Evolutionary conservation across 2,797 vertebrate species (phyloP).

Genomic region (Trematomus bernacchii): DNA sequence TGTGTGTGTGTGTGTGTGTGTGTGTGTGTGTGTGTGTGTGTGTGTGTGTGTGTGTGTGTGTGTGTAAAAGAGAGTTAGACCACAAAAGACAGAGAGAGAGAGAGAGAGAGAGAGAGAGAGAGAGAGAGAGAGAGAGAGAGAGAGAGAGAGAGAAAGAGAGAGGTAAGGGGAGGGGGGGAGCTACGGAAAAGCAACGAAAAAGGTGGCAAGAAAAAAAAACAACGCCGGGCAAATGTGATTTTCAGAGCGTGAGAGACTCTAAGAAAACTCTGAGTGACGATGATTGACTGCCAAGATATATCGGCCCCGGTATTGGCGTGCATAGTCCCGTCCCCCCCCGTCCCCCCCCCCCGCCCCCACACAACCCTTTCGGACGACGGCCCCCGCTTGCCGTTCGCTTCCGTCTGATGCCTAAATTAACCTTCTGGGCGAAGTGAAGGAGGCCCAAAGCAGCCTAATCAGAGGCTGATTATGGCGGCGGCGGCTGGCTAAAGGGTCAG

Average conservation of each 20-base stretch:
- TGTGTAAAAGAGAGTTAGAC: conserved; percentile 31
- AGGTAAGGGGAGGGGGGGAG: conserved; percentile 9
- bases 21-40: conserved; percentile 32
- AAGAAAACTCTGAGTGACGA: conserved; percentile 93
- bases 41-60: conserved; percentile 20
- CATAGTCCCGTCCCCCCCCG: conserved; percentile 45
- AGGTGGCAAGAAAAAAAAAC: conserved; percentile 75
- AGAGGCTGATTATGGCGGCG: conserved; percentile 99
- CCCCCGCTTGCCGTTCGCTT: conserved; percentile 81
- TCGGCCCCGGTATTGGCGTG: conserved; percentile 90
- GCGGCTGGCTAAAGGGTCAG: conserved; percentile 99
- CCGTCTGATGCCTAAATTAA: conserved; percentile 99
- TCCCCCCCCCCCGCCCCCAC: conserved; percentile 72
- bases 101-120: conserved; percentile 50
- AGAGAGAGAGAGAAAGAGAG: conserved; percentile 57
- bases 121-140: conserved; percentile 43
- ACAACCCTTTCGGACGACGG: conserved; percentile 78
- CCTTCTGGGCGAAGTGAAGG: conserved; percentile 99
- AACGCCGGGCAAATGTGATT: conserved; percentile 92
- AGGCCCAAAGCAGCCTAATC: conserved; percentile 99
- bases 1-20: conserved; percentile 10
- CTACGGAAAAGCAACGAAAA: conserved; percentile 64
- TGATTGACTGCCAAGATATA: conserved; percentile 98
- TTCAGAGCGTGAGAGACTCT: conserved; percentile 92
- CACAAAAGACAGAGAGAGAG: conserved; percentile 39